Percentiles rank a stretch among this genome's conserved stretches.
Conservation (phyloP, 2,888 invertebrate genomes). For the Oeneis ivallda region DNA sequence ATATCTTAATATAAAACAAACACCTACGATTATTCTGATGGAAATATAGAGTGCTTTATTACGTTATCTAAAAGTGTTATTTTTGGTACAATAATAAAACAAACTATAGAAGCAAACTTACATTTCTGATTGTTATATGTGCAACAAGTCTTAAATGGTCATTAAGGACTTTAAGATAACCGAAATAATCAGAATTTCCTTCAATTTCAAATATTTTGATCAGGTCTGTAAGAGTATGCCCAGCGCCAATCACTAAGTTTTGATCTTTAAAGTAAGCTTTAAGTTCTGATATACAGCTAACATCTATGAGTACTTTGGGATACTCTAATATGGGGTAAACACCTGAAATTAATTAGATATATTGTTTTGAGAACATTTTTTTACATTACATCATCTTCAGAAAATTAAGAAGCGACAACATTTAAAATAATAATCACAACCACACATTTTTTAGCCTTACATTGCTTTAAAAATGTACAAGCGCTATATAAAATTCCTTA, state of each 20-base stretch:
- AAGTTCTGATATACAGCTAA: conserved; percentile 82
- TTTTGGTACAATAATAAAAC: too few relatives aligned
- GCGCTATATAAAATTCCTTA: too few relatives aligned
- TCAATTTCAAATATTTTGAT: conserved; percentile 73
- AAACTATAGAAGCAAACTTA: conserved; percentile 57
- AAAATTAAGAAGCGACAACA: too few relatives aligned
- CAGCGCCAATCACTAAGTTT: conserved; percentile 82
- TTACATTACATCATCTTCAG: too few relatives aligned
- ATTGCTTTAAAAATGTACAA: too few relatives aligned
- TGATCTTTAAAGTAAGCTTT: conserved; percentile 63
- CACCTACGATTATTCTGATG: too few relatives aligned
- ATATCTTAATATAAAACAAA: too few relatives aligned
- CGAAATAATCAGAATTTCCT: conserved; percentile 69
- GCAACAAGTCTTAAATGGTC: conserved; percentile 86
- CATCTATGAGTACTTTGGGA: conserved; percentile 83
- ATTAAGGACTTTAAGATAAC: conserved; percentile 81
- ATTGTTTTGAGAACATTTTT: background rate
- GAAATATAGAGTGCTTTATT: too few relatives aligned
- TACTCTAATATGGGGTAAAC: conserved; percentile 65
- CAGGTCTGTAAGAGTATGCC: conserved; percentile 79
- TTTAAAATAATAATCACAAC: too few relatives aligned
- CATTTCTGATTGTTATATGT: conserved; percentile 88
- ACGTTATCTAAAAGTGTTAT: too few relatives aligned
- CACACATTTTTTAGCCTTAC: too few relatives aligned
- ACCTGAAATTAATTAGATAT: conserved; percentile 49